Conservation (phyloP, 2,113 vertebrate species). For the Cephalopterus ornatus region DNA sequence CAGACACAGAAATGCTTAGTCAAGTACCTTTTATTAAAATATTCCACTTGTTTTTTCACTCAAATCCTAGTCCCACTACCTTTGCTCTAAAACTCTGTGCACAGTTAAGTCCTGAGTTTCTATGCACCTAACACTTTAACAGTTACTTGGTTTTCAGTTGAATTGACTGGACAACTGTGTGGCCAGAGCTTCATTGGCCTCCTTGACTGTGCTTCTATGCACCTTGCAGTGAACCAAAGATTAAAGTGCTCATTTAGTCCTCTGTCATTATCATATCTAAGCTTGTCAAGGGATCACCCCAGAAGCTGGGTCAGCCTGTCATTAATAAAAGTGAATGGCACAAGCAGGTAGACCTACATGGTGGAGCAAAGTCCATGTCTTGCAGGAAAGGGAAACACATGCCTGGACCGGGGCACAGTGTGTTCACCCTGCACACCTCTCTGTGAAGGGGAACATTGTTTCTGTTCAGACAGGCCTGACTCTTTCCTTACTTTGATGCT, state of each 20-base stretch:
- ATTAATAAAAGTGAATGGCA: not conserved
- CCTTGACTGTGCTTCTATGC: not conserved
- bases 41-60: not conserved
- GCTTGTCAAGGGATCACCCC: not conserved
- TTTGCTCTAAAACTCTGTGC: not conserved
- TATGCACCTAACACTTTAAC: not conserved
- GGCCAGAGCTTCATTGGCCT: not conserved
- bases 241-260: not conserved
- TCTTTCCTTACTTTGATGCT: not conserved
- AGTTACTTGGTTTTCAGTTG: not conserved
- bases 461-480: not conserved
- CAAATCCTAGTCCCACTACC: not conserved
- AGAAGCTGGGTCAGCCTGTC: not conserved
- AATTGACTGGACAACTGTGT: not conserved
- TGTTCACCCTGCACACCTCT: not conserved
- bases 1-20: not conserved
- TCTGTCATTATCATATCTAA: not conserved
- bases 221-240: not conserved
- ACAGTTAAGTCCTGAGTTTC: not conserved
- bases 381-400: fast-evolving
- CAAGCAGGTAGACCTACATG: not conserved
- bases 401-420: not conserved
- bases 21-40: not conserved
- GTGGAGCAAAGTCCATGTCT: not conserved
- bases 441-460: fast-evolving